Base-by-base conservation (phyloP, 1,140 invertebrate species). In the Drosophila fuyamai region DNA sequence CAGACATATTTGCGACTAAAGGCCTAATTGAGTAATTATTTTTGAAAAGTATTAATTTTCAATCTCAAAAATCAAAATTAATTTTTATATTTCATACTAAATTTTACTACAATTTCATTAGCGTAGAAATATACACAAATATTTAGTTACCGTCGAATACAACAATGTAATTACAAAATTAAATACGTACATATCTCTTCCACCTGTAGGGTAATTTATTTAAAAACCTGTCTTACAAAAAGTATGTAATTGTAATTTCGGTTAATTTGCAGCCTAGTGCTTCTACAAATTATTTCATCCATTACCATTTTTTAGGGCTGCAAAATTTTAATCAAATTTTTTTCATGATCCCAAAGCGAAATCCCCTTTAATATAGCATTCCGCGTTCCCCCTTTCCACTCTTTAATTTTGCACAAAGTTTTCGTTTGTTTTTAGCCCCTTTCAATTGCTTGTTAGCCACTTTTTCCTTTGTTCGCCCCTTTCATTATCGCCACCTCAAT, bases 381-480 rank as follows among this genome's bases (percentile, higher is more conserved):
- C 36, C 32, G 41, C 57, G 35, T 47, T 56, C 10, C 7, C 8
- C 32, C n/a, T 41, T 57, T 55, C 35, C 41, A n/a, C 8, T 36
- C 60, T 66, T 44, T 51, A 23, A 60, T 50, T 79, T 38, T 36
- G 32, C 44, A 5, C 32, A 18, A 72, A 72, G 60, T 59, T 60
- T 71, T 43, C 51, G 65, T 76, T 70, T 53, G 36, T 43, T 60
- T 68, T 48, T 76, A 76, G 65, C 60, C 60, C 67, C 63, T 38
- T 55, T 79, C 76, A 77, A 68, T 84, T 54, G 72, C 73, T 78
- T 81, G 81, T 73, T 84, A 84, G 68, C 57, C 57, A 61, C 3
- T 71, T 85, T 81, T 85, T 80, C 68, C 55, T 48, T 71, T 43
- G 55, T 62, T 63, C 48, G 59, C 50, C 73, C 66, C 75, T 81